phyloP scores from a whole-genome alignment of 1,140 invertebrate species.

The Zaprionus ghesquierei region DNA sequence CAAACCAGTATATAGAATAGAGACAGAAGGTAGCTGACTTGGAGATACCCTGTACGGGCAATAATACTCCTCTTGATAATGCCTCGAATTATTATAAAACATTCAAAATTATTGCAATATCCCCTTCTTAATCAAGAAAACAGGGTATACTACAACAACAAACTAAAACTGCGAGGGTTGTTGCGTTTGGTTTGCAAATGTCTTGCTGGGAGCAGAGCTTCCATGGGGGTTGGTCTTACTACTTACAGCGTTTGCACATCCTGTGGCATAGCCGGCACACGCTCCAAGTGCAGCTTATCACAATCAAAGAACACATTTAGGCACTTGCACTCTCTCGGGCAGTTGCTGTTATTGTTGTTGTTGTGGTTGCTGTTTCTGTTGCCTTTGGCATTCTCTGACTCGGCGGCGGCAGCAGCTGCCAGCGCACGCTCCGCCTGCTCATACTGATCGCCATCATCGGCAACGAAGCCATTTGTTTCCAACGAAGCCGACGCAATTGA shows the following conservation, averaged over 20 bases:
- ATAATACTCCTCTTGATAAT: no score
- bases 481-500: conserved; percentile 54
- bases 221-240: conserved; percentile 55
- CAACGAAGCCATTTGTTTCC: conserved; percentile 75
- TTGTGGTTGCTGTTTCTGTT: conserved; percentile 36
- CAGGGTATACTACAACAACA: conserved; percentile 1
- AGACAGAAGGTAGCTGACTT: background rate
- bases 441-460: conserved; percentile 74
- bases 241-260: conserved; percentile 86
- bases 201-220: conserved; percentile 48
- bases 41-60: background rate
- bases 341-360: conserved; percentile 72
- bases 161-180: conserved; percentile 20
- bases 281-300: conserved; percentile 84
- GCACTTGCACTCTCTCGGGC: conserved; percentile 85
- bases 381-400: conserved; percentile 31
- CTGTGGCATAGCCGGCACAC: conserved; percentile 85
- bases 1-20: background rate
- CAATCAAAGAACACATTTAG: conserved; percentile 85
- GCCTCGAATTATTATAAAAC: no score
- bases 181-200: conserved; percentile 19
- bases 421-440: conserved; percentile 69
- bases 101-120: background rate
- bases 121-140: background rate
- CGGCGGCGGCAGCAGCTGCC: conserved; percentile 46